Conservation (phyloP, 2,888 invertebrate species). For the Siphonodentalium dalli region DNA sequence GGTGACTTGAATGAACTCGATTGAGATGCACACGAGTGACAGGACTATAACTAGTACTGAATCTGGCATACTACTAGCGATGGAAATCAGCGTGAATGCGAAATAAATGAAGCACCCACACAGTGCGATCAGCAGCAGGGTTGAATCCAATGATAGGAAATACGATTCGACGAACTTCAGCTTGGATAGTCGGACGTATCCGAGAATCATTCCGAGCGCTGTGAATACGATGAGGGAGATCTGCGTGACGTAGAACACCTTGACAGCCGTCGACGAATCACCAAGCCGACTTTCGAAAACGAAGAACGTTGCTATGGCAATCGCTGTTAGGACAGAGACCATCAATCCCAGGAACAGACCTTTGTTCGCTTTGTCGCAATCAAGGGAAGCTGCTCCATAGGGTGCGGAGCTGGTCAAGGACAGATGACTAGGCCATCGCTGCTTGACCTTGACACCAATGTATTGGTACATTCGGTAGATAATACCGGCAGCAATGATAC, state of each 20-base stretch:
- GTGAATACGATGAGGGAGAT: conserved; percentile 55
- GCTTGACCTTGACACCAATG: conserved; percentile 56
- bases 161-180: conserved; percentile 49
- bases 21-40: conserved; percentile 42
- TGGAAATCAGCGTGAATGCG: conserved; percentile 57
- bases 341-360: conserved; percentile 66
- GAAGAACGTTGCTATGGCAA: conserved; percentile 61
- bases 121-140: conserved; percentile 88
- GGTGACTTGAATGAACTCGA: conserved; percentile 52
- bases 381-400: conserved; percentile 55
- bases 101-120: conserved; percentile 83
- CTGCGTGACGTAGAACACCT: conserved; percentile 58
- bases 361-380: conserved; percentile 67
- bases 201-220: conserved; percentile 47
- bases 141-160: conserved; percentile 68
- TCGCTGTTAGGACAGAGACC: conserved; percentile 61
- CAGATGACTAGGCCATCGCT: conserved; percentile 55
- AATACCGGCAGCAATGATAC: conserved; percentile 91
- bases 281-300: conserved; percentile 55
- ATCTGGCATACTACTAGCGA: conserved; percentile 36
- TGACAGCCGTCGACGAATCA: conserved; percentile 44
- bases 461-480: conserved; percentile 97
- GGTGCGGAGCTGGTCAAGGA: conserved; percentile 54
- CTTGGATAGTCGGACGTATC: conserved; percentile 44
- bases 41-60: conserved; percentile 34